Base-by-base conservation (phyloP, 1,140 invertebrate species). In the Dolichoris vasculosae region DNA sequence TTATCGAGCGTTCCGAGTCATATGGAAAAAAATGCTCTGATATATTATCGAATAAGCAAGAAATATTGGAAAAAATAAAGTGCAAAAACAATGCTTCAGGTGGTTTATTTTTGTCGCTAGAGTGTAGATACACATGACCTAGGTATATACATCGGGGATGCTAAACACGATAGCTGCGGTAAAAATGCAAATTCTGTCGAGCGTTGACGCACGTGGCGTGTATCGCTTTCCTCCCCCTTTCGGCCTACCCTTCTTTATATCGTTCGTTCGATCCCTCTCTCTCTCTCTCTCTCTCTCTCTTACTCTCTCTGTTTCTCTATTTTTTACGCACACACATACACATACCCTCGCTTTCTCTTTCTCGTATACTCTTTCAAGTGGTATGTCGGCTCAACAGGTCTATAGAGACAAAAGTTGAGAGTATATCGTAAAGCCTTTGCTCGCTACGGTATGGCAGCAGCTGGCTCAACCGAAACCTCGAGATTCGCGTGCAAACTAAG, bases 401-500 rank as follows among this genome's bases (percentile, higher is more conserved):
- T 82, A 86, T 67, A 26, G 59, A 82, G 79, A 86, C 79, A 86
- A 82, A 82, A 86, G 79, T 86, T 86, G 32, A 82, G 59, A 51
- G 71, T 17, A n/a, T 76, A 86, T 43, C 69, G 67, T 80, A 71
- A 71, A 84, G 64, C 83, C 78, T 43, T 76, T 38, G n/a, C 82
- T 64, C 6, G 67, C 43, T 13, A 73, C 38, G 23, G 69, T 43
- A 43, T 76, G 71, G 51, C 69, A 48, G 32, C 69, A 55, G 43
- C 55, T 38, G 76, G 23, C 35, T 63, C 64, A 64, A 67, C 67
- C 67, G 30, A 82, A 82, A 82, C 84, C 80, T 71, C 48, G 71
- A 86, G 84, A 86, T 82, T 81, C 71, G 83, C 77, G 46, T 63
- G 79, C 71, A 82, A 82, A 82, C 84, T 85, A 85, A 85, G 75